Percentiles rank a stretch among this genome's conserved stretches.
These are phyloP conservation scores for Calliphora vomitoria DNA, from an alignment of 2,888 invertebrate species.

Conservation along the genomic window DNA sequence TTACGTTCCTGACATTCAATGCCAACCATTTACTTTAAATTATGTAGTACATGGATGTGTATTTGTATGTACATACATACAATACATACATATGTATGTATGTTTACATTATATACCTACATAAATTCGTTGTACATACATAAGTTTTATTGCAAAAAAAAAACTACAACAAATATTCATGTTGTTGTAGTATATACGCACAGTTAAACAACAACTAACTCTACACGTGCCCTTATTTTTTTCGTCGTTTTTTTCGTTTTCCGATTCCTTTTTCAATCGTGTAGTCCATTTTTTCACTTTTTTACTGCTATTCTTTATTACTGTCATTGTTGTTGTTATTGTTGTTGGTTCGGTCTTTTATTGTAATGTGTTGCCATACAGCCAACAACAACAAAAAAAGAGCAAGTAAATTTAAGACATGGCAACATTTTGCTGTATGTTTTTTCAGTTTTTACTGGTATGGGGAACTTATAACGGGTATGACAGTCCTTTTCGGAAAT, in stretches of 20 bases:
- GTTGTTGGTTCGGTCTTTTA: conserved; percentile 14
- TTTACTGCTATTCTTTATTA: conserved; percentile 67
- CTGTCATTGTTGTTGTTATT: conserved; percentile 26
- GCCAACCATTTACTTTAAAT: conserved; percentile 74
- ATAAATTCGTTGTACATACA: conserved; percentile 16
- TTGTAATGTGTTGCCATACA: conserved; percentile 51
- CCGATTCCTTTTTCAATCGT: conserved; percentile 69
- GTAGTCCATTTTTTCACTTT: conserved; percentile 68
- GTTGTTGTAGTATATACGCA: conserved; percentile 71
- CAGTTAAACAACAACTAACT: conserved; percentile 69
- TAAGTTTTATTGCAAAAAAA: conserved; percentile 54
- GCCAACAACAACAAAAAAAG: conserved; percentile 30
- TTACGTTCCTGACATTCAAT: conserved; percentile 75
- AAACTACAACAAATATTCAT: conserved; percentile 10
- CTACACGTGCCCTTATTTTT: conserved; percentile 82
- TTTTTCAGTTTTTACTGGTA: conserved; percentile 6
- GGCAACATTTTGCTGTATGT: conserved; percentile 48
- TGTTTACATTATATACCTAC: conserved; percentile 34
- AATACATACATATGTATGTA: no score
- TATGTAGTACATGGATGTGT: conserved; percentile 12
- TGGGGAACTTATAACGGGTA: conserved; percentile 60
- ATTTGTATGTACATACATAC: conserved; percentile 8
- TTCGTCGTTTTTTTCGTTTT: conserved; percentile 63
- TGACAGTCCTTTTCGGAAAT: background rate
- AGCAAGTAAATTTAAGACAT: conserved; percentile 62